phyloP scores from a whole-genome alignment of 2,113 vertebrate genomes.

The Chunga burmeisteri region DNA sequence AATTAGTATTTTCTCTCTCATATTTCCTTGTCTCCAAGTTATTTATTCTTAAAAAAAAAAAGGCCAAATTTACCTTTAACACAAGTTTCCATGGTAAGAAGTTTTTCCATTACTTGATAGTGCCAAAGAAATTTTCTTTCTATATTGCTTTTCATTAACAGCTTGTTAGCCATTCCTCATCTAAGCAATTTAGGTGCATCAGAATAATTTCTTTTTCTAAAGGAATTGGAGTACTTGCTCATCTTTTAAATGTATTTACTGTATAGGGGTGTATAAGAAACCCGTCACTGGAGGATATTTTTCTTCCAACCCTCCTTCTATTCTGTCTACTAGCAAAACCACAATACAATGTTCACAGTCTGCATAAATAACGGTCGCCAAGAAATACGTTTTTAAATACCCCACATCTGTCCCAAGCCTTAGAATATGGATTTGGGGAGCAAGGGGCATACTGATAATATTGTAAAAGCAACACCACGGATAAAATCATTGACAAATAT shows the following conservation, averaged over 20 bases:
- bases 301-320: not conserved
- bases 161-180: not conserved
- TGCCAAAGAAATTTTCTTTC: not conserved
- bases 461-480: rapidly evolving
- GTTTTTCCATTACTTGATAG: not conserved
- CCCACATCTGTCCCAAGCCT: rapidly evolving
- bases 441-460: rapidly evolving
- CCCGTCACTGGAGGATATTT: not conserved
- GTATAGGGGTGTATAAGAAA: not conserved
- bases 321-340: not conserved
- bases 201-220: not conserved
- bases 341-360: rapidly evolving
- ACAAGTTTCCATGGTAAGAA: not conserved
- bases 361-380: rapidly evolving
- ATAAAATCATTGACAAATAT: rapidly evolving
- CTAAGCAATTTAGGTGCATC: not conserved
- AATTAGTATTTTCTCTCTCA: not conserved
- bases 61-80: not conserved
- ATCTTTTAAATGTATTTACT: not conserved
- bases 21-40: not conserved
- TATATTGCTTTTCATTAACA: not conserved
- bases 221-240: not conserved
- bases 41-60: not conserved
- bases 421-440: rapidly evolving
- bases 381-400: rapidly evolving